These are phyloP conservation scores for Mystacides longicornis DNA, from an alignment of 2,888 invertebrate genomes.

Conservation along the genomic window DNA sequence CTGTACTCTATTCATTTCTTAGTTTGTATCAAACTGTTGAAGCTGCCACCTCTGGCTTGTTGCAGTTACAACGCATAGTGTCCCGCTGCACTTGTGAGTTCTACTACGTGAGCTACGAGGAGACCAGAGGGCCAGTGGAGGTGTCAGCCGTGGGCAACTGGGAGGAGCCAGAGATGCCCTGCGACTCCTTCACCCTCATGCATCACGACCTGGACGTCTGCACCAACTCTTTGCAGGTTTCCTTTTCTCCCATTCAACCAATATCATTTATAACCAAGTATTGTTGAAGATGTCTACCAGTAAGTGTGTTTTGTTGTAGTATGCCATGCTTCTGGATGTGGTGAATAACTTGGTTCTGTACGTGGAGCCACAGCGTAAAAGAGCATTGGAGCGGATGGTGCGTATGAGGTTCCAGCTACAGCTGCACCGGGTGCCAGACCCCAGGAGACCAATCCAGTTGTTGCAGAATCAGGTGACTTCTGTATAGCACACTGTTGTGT, in stretches of 20 bases:
- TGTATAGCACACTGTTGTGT: too few species aligned
- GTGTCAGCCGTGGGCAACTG: slow-evolving; percentile 59
- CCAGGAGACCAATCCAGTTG: slow-evolving; percentile 83
- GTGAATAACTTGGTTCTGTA: slow-evolving; percentile 95
- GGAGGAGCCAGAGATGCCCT: slow-evolving; percentile 78
- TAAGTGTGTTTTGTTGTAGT: slow-evolving; percentile 53
- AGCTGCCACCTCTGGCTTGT: neutral
- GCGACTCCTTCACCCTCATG: slow-evolving; percentile 95
- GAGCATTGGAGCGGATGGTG: slow-evolving; percentile 80
- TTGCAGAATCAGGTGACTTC: slow-evolving; percentile 83
- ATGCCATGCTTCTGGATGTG: slow-evolving; percentile 94
- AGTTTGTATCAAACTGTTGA: neutral
- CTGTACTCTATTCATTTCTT: neutral
- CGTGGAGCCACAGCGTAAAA: slow-evolving; percentile 92
- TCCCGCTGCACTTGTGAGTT: slow-evolving; percentile 97
- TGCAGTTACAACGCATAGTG: slow-evolving; percentile 90
- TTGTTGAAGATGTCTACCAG: too few species aligned
- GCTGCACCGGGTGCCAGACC: slow-evolving; percentile 84
- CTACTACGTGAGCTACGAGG: slow-evolving; percentile 92
- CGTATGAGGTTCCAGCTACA: slow-evolving; percentile 93
- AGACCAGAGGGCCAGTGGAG: slow-evolving; percentile 64
- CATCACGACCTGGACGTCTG: slow-evolving; percentile 98
- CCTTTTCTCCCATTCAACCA: neutral
- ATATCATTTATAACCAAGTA: slow-evolving; percentile 18
- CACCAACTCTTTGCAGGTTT: slow-evolving; percentile 81